Percentiles rank a stretch among this genome's conserved stretches.
Conservation (phyloP, 1,140 invertebrate genomes). For the Cecropterus lyciades region DNA sequence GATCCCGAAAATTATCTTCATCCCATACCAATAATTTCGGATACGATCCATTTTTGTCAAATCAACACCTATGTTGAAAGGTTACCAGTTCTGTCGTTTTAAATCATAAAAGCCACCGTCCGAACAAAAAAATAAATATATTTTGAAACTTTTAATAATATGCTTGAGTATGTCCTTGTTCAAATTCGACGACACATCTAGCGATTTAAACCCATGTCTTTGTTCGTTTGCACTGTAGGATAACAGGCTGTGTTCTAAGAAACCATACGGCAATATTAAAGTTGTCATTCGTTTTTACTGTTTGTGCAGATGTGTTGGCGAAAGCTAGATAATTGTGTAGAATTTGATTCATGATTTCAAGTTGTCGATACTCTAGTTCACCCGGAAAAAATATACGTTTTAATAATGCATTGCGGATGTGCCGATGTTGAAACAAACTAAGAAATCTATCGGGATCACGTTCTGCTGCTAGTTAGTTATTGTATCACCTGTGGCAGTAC, state of each 20-base stretch:
- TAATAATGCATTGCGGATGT: constrained; percentile 32
- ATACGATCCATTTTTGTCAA: too few relatives aligned
- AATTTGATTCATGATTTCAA: constrained; percentile 22
- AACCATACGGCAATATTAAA: constrained; percentile 8
- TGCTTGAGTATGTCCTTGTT: too few relatives aligned
- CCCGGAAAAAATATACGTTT: constrained; percentile 7
- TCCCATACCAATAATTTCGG: too few relatives aligned
- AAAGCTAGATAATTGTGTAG: constrained; percentile 7
- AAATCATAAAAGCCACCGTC: too few relatives aligned
- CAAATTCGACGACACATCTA: not conserved
- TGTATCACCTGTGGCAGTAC: constrained; percentile 3
- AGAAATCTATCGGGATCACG: constrained; percentile 5
- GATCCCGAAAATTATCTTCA: too few relatives aligned
- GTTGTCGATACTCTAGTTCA: constrained; percentile 6
- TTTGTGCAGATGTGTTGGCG: constrained; percentile 5
- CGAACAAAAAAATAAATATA: too few relatives aligned
- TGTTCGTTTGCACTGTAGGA: constrained; percentile 5
- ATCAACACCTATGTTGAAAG: too few relatives aligned
- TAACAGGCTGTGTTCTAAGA: constrained; percentile 10
- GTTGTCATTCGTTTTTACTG: constrained; percentile 13
- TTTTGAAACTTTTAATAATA: too few relatives aligned
- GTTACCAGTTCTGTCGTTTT: too few relatives aligned
- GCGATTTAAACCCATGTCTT: not conserved
- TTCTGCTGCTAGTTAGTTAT: constrained; percentile 15
- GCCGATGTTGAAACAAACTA: constrained; percentile 20